These are phyloP conservation scores for Drosophila bunnanda DNA, from an alignment of 2,888 invertebrate genomes.

Conservation along the genomic window DNA sequence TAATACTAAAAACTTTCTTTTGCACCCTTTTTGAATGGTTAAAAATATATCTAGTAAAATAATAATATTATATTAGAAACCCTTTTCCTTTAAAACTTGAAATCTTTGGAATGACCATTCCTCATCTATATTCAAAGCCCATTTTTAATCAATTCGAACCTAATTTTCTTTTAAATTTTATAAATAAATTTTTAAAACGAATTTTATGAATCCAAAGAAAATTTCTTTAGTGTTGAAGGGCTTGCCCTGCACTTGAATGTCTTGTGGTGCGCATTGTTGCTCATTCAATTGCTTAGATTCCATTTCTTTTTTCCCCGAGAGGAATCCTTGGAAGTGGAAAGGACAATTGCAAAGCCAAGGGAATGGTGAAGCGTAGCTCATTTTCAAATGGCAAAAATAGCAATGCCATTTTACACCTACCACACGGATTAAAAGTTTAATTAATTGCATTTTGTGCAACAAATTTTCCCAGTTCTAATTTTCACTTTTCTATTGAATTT, in stretches of 20 bases:
- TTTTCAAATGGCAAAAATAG: slow-evolving; percentile 58
- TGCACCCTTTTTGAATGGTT: too few species aligned
- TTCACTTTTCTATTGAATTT: slow-evolving; percentile 47
- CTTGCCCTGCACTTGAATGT: slow-evolving; percentile 62
- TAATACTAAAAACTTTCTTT: too few species aligned
- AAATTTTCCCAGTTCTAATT: slow-evolving; percentile 48
- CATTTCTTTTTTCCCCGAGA: slow-evolving; percentile 29
- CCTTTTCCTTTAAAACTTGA: not conserved
- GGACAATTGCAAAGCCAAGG: slow-evolving; percentile 57
- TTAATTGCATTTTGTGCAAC: slow-evolving; percentile 73
- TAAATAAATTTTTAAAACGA: not conserved
- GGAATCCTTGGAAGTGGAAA: slow-evolving; percentile 30
- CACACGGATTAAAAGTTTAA: slow-evolving; percentile 54
- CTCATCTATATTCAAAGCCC: not conserved
- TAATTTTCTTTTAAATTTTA: not conserved
- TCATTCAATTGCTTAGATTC: slow-evolving; percentile 71
- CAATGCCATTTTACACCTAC: slow-evolving; percentile 26
- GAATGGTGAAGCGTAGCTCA: slow-evolving; percentile 56
- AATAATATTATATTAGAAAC: too few species aligned
- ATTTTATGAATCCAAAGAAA: not conserved
- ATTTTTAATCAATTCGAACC: not conserved
- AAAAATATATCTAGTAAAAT: too few species aligned
- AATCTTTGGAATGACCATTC: not conserved
- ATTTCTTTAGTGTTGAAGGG: not conserved
- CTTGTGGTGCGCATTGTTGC: slow-evolving; percentile 80